A percentile compares a stretch with the other conserved stretches of the same genome.
These are phyloP conservation scores for Propsilocerus akamusi DNA, from an alignment of 1,140 invertebrate species.

Conservation along the genomic window DNA sequence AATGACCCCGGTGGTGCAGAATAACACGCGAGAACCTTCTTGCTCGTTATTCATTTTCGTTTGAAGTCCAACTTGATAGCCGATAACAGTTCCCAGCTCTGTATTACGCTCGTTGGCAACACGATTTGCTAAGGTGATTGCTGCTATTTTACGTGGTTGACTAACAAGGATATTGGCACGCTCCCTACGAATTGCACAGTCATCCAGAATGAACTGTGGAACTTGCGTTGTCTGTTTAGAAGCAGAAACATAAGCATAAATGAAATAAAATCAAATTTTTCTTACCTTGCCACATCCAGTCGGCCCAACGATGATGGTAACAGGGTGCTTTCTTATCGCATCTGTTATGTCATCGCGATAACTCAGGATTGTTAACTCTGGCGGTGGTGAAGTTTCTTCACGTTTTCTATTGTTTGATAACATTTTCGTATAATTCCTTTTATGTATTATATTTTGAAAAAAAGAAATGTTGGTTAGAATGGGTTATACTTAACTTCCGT, in stretches of 20 bases:
- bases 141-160: slow-evolving; percentile 78
- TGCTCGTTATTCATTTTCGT: slow-evolving; percentile 6
- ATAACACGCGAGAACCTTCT: slow-evolving; percentile 61
- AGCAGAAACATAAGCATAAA: slow-evolving; percentile 17
- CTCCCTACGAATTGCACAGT: slow-evolving; percentile 28
- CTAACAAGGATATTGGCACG: slow-evolving; percentile 67
- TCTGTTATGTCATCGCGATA: slow-evolving; percentile 29
- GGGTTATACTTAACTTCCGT: too few relatives aligned
- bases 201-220: slow-evolving; percentile 60
- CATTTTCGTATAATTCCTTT: too few relatives aligned
- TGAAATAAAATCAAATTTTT: neutral
- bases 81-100: slow-evolving; percentile 60
- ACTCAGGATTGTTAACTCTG: neutral
- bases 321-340: slow-evolving; percentile 41
- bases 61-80: slow-evolving; percentile 46
- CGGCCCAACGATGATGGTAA: slow-evolving; percentile 61
- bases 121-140: slow-evolving; percentile 68
- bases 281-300: slow-evolving; percentile 37
- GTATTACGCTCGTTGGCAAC: slow-evolving; percentile 68
- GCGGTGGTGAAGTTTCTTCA: too few relatives aligned
- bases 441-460: too few relatives aligned
- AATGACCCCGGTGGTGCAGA: slow-evolving; percentile 69
- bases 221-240: slow-evolving; percentile 61
- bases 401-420: too few relatives aligned
- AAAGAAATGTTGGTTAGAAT: too few relatives aligned